A percentile compares a stretch with the other conserved stretches of the same genome.
Evolutionary conservation across 2,797 vertebrate species (phyloP).

Genomic region (Labroides dimidiatus): DNA sequence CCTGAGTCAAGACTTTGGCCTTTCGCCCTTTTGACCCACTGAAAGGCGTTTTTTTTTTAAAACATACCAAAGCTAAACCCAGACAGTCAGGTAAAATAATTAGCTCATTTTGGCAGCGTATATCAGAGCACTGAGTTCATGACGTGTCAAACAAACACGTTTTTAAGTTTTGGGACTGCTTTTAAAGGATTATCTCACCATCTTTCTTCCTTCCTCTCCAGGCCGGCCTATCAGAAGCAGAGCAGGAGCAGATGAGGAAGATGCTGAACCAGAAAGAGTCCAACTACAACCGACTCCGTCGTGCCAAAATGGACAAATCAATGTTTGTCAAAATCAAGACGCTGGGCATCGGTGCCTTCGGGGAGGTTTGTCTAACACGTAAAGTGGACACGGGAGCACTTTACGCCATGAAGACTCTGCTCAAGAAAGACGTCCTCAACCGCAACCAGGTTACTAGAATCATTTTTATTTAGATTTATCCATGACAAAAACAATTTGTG

Average conservation of each 20-base stretch:
- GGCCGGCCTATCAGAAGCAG: constrained; percentile 95
- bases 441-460: constrained; percentile 87
- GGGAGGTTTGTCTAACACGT: constrained; percentile 97
- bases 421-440: constrained; percentile 97
- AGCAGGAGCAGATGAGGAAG: constrained; percentile 99
- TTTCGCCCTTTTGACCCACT: constrained; percentile 42
- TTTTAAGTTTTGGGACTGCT: neutral
- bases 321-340: constrained; percentile 99
- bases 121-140: constrained; percentile 3
- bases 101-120: constrained; percentile 20
- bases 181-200: neutral
- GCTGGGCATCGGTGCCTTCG: constrained; percentile 95
- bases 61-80: constrained; percentile 18
- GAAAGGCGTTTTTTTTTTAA: constrained; percentile 35
- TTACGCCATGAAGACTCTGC: constrained; percentile 98
- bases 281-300: constrained; percentile 96
- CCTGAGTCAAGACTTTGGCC: constrained; percentile 43
- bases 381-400: constrained; percentile 96
- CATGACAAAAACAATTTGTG: too few species aligned
- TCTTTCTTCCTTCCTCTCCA: constrained; percentile 53
- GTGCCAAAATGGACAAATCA: constrained; percentile 99
- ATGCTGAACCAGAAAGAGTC: constrained; percentile 99
- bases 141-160: neutral
- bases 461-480: too few species aligned
- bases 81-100: constrained; percentile 32